phyloP scores from a whole-genome alignment of 1,140 invertebrate genomes.

The Cepaea nemoralis region DNA sequence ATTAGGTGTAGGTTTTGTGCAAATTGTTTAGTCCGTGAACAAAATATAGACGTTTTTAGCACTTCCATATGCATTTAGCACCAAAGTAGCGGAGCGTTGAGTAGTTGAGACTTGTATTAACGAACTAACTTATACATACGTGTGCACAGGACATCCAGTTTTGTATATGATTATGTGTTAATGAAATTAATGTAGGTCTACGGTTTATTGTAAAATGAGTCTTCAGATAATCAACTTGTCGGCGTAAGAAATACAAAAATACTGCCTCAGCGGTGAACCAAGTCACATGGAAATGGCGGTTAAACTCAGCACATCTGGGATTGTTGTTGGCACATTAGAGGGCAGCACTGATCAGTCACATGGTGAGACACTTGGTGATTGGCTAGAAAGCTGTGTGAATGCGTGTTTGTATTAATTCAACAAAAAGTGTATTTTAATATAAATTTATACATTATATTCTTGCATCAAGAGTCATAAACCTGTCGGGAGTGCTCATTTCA shows the following conservation, averaged over 20 bases:
- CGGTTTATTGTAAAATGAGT: neutral
- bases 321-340: too few species aligned
- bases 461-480: too few species aligned
- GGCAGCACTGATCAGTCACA: too few species aligned
- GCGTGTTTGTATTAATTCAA: too few species aligned
- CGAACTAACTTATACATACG: neutral
- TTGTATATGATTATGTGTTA: neutral
- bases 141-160: neutral
- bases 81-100: neutral
- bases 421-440: too few species aligned
- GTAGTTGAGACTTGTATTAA: neutral
- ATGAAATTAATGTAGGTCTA: neutral
- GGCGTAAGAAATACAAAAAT: neutral
- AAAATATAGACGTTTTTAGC: neutral
- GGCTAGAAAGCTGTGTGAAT: too few species aligned
- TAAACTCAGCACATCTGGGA: too few species aligned
- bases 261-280: too few species aligned
- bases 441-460: too few species aligned
- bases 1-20: constrained; percentile 1
- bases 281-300: too few species aligned
- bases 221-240: neutral
- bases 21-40: neutral
- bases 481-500: too few species aligned
- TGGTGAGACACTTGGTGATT: too few species aligned
- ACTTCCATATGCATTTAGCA: neutral